Evolutionary conservation across 2,113 vertebrate genomes (phyloP).

Genomic region (Macrotus californicus): DNA sequence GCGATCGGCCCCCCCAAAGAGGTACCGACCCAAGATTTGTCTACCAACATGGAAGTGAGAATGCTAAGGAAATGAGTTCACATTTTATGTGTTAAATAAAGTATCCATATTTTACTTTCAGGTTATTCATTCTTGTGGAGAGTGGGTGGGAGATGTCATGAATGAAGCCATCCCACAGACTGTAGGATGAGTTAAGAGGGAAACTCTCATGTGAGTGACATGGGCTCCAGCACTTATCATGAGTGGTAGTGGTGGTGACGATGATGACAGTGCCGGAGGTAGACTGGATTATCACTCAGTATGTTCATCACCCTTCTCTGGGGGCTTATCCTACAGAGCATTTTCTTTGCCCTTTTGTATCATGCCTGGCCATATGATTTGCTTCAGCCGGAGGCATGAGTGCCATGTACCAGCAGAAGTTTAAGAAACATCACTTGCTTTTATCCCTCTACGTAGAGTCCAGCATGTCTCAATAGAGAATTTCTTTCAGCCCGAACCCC

Average conservation of each 20-base stretch:
- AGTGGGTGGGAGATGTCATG: not conserved
- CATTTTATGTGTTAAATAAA: not conserved
- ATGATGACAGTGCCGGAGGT: not conserved
- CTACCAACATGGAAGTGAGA: not conserved
- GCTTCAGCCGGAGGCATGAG: not conserved
- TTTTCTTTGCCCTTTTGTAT: not conserved
- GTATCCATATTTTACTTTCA: not conserved
- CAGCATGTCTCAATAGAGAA: not conserved
- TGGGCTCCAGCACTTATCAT: not conserved
- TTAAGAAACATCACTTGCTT: not conserved
- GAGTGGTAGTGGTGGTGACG: not conserved
- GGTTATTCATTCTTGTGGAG: not conserved
- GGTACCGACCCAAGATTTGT: not conserved
- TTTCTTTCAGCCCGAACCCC: not conserved
- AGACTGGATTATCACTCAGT: not conserved
- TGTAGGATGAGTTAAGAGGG: not conserved
- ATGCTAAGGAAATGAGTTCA: not conserved
- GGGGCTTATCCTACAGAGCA: not conserved
- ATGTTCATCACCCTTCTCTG: not conserved
- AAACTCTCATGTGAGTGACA: not conserved
- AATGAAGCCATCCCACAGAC: not conserved
- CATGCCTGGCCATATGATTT: not conserved
- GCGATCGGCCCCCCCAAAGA: not conserved
- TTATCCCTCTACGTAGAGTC: not conserved
- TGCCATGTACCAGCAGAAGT: not conserved